Conservation (phyloP, 2,888 invertebrate species). For the Drosophila mercatorum region DNA sequence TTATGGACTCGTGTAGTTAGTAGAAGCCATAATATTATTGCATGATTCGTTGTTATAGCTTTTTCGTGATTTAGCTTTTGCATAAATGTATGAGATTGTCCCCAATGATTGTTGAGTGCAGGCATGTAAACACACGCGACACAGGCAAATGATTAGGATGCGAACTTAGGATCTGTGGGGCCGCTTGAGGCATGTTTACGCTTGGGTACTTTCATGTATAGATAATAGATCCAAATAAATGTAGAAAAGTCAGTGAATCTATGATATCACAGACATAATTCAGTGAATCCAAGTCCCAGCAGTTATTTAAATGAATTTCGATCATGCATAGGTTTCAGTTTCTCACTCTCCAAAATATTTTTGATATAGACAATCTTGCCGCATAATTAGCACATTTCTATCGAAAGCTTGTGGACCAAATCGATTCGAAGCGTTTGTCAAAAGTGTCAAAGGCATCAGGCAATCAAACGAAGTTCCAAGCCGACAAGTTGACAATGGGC, state of each 20-base stretch:
- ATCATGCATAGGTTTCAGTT: not conserved
- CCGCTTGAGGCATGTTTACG: conserved; percentile 8
- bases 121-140: conserved; percentile 59
- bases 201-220: not conserved
- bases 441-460: conserved; percentile 48
- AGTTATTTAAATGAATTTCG: not conserved
- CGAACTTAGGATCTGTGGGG: not conserved
- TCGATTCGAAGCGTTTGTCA: conserved; percentile 61
- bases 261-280: no score
- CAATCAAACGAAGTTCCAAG: conserved; percentile 46
- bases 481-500: conserved; percentile 65
- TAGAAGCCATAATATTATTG: conserved; percentile 71
- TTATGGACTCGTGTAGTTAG: conserved; percentile 54
- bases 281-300: no score
- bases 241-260: not conserved
- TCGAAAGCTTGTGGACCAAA: conserved; percentile 66
- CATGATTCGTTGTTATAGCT: conserved; percentile 73
- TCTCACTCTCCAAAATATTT: not conserved
- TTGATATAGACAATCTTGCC: conserved; percentile 24
- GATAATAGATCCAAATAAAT: not conserved
- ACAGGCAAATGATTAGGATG: conserved; percentile 13
- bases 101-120: conserved; percentile 60
- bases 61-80: conserved; percentile 70
- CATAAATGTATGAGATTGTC: conserved; percentile 68
- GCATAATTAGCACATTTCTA: conserved; percentile 72